Base-by-base conservation (phyloP, 2,113 vertebrate species). In the Lophochroa leadbeateri region DNA sequence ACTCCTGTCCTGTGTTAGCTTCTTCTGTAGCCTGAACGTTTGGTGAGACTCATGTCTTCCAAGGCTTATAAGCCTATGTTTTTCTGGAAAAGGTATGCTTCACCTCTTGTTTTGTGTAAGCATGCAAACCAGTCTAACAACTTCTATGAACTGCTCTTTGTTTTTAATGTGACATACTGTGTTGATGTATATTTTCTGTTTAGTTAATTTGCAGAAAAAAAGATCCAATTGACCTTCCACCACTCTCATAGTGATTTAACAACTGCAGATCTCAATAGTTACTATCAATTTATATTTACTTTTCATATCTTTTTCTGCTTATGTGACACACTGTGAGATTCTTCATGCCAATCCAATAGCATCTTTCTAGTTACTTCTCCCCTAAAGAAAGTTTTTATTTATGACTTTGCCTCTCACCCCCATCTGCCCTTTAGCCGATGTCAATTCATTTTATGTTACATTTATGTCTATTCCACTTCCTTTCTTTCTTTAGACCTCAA, bases 371-470 rank as follows among this genome's bases (percentile, higher is more conserved):
- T 19, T 83, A 5, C 85, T 91, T 97, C 96, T 97, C 81, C 77
- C 83, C 80, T 93, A 58, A 80, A 85, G 94, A 95, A 96, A 97
- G 94, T 95, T 97, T 97, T 94, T 97, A 94, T 97, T 98, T 96
- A 44, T 94, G 95, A 6, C 77, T n/a, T 12, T 84, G 88, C 89
- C 92, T 79, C 78, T 90, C 55, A 70, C 29, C 88, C 81, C 86
- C 95, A 9, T 44, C 94, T 98, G 98, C 97, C 98, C 97, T 98
- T 98, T 98, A 96, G 92, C 94, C 63, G 20, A 71, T 92, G 95
- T 96, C 97, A 98, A 98, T 97, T 96, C 97, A 97, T 98, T 98
- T 97, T 58, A 97, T 64, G 91, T 97, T 97, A 75, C 97, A 96
- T 97, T 98, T 97, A 95, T 96, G 97, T 97, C 97, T 90, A 95